These are phyloP conservation scores for Percina caprodes DNA, from an alignment of 2,113 vertebrate genomes.

Conservation along the genomic window DNA sequence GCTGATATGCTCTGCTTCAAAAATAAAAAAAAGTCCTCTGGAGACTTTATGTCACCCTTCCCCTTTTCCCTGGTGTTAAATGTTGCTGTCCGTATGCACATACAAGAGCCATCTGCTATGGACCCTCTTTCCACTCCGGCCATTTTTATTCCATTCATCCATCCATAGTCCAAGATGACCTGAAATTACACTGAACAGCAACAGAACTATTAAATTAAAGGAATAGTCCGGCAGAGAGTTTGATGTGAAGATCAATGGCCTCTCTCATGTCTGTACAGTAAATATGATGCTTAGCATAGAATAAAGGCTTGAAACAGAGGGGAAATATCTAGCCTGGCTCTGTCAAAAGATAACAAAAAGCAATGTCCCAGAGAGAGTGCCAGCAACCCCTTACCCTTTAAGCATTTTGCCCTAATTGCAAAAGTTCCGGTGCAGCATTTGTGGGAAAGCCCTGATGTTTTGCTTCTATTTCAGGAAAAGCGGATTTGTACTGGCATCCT, in stretches of 20 bases:
- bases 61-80: slow-evolving; percentile 21
- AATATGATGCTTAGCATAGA: not conserved
- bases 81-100: slow-evolving; percentile 31
- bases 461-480: not conserved
- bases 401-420: not conserved
- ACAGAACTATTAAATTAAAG: not conserved
- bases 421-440: not conserved
- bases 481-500: no score
- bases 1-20: slow-evolving; percentile 70
- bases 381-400: not conserved
- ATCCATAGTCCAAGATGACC: slow-evolving; percentile 12
- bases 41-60: slow-evolving; percentile 29
- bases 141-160: slow-evolving; percentile 23
- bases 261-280: not conserved
- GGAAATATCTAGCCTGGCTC: not conserved
- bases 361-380: no score
- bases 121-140: slow-evolving; percentile 14
- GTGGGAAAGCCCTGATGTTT: not conserved
- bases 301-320: not conserved
- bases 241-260: not conserved
- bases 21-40: not conserved
- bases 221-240: not conserved
- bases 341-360: not conserved
- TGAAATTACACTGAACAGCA: slow-evolving; percentile 2
- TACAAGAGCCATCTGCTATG: slow-evolving; percentile 3